A percentile compares a stretch with the other conserved stretches of the same genome.
Conservation (phyloP, 2,888 invertebrate genomes). For the Eumerus sabulonum region DNA sequence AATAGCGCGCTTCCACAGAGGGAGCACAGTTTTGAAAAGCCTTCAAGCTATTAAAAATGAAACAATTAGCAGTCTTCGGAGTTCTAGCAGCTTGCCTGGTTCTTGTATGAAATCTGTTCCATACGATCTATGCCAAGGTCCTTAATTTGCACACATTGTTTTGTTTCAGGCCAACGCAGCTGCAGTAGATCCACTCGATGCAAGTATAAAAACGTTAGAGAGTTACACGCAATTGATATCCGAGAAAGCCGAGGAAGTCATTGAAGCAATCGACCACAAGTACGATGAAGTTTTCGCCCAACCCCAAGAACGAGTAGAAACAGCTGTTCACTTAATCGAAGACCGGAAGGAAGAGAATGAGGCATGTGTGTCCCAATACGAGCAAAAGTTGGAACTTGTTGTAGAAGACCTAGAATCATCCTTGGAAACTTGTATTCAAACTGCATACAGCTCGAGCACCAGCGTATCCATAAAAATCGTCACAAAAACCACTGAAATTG, state of each 20-base stretch:
- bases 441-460: neutral
- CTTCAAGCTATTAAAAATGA: slow-evolving; percentile 10
- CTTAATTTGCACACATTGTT: too few species aligned
- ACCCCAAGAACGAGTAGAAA: slow-evolving; percentile 71
- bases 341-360: slow-evolving; percentile 67
- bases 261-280: slow-evolving; percentile 69
- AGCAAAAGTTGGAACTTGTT: slow-evolving; percentile 1
- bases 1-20: neutral
- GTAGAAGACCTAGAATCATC: neutral
- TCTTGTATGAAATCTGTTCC: slow-evolving; percentile 15
- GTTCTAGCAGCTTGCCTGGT: slow-evolving; percentile 7
- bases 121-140: too few species aligned
- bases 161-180: neutral
- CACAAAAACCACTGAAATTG: neutral
- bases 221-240: neutral
- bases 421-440: slow-evolving; percentile 3
- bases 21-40: slow-evolving; percentile 1
- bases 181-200: neutral
- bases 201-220: slow-evolving; percentile 2
- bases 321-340: slow-evolving; percentile 70
- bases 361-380: slow-evolving; percentile 25
- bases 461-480: neutral
- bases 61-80: neutral
- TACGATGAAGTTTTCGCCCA: slow-evolving; percentile 71
- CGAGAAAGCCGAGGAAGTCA: slow-evolving; percentile 49